Evolutionary conservation across 2,888 invertebrate genomes (phyloP), one percentile per base, ranked within the genome.

Genomic region (Drosophila hamatofila): DNA sequence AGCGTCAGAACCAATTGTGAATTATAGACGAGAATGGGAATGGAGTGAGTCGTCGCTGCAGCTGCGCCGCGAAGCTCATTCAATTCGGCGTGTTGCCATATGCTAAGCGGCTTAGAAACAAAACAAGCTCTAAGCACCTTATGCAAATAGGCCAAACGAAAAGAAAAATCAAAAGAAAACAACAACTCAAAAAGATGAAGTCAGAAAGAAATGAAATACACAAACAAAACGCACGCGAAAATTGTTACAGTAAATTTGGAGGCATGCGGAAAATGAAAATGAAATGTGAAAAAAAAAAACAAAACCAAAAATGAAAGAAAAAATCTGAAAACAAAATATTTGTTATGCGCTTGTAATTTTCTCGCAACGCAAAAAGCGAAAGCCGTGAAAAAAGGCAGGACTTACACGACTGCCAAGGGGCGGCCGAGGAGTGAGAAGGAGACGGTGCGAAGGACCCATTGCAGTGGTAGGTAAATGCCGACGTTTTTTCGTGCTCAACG

Each of bases 301-400:
- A 49, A n/a, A 21, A 25, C 21, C 44, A 41, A 11, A 65, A 56
- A 30, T 67, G 67, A 27, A 67, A 7, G 23, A 81, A 74, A 51
- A 70, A 85, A 88, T 77, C 83, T 81, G 72, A 68, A 88, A 85
- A 80, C 77, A 88, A 85, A 85, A 88, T 85, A 88, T 85, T 88
- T 85, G 88, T 85, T 85, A 88, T 85, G 73, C 88, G 88, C 88
- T 88, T 88, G 84, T 85, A 88, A 88, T 82, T 83, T 83, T 73
- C 77, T 78, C 73, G 83, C 82, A 69, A 64, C 72, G 74, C 68
- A 46, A 49, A 49, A 71, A 71, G 59, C 59, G 75, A 75, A 74
- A 78, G 80, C 75, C 66, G 68, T 71, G 72, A 72, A 80, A 79
- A 69, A 63, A 51, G 54, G 55, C 75, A 66, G 51, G 68, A 67